These are phyloP conservation scores for Corythucha ciliata DNA, from an alignment of 2,888 invertebrate genomes.

Conservation along the genomic window DNA sequence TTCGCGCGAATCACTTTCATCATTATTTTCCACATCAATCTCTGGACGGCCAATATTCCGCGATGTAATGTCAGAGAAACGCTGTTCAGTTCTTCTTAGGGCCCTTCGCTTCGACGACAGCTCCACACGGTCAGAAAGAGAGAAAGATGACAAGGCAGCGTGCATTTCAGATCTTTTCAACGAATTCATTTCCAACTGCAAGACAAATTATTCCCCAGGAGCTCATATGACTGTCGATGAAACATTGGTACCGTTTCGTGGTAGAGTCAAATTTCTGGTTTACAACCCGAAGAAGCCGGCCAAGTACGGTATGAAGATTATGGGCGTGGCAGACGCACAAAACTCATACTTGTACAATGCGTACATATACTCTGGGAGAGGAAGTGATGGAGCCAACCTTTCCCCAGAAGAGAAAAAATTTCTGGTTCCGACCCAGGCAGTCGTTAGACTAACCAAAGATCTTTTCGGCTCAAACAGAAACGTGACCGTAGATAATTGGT, in stretches of 20 bases:
- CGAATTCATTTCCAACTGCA: conserved; percentile 24
- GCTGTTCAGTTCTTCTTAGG: conserved; percentile 3
- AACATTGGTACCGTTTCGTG: conserved; percentile 27
- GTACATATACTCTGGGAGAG: conserved; percentile 37
- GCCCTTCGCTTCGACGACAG: conserved; percentile 20
- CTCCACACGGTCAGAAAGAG: conserved; percentile 8
- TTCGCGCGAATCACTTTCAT: neutral
- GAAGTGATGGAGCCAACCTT: conserved; percentile 35
- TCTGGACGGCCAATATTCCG: conserved; percentile 17
- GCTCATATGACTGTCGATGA: conserved; percentile 23
- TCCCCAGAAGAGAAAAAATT: conserved; percentile 35
- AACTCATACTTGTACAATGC: conserved; percentile 35
- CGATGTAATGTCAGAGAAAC: conserved; percentile 17
- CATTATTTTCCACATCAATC: conserved; percentile 4
- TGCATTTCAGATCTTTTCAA: conserved; percentile 24
- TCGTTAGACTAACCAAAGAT: conserved; percentile 35
- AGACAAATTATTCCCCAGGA: conserved; percentile 20
- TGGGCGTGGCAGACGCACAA: conserved; percentile 33
- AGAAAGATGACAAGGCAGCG: conserved; percentile 13
- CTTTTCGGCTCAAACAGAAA: conserved; percentile 36
- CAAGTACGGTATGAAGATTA: conserved; percentile 36
- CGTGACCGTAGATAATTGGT: conserved; percentile 39
- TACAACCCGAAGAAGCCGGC: conserved; percentile 32
- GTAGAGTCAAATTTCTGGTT: conserved; percentile 21
- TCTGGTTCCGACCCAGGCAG: conserved; percentile 36